Evolutionary conservation across 2,113 vertebrate genomes (phyloP), one percentile per base, ranked within the genome.

Genomic region (Phocoena phocoena): DNA sequence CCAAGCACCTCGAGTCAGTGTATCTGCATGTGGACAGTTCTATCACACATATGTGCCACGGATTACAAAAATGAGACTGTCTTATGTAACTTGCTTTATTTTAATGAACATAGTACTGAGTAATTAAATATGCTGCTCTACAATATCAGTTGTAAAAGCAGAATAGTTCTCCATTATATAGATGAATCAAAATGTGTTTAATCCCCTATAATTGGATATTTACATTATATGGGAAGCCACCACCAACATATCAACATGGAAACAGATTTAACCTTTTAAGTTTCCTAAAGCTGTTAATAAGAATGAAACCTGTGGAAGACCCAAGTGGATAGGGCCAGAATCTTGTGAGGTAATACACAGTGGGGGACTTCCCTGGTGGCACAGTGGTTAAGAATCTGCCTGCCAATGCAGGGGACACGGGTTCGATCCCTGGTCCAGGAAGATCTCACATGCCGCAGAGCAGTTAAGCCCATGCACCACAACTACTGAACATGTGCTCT

Each of bases 71-170:
- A 33, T 14, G 68, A 93, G 50, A 70, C 41, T 53, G 2, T 79
- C 26, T 95, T 80, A 77, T 50, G 33, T 67, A 81, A 96, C 77
- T 83, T 85, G 58, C 18, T 96, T 93, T 85, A 23, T 89, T 95
- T 91, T 89, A 83, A 62, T 79, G 91, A 95, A 36, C 41, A 44
- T 41, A 71, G 12, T 38, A 28, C 17, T 89, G 55, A 89, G 20
- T 62, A 97, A 86, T 90, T 77, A 94, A 94, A 95, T 90, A 68
- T 73, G 11, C 20, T 88, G 95, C 62, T 93, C 65, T 90, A 47
- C 6, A 63, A 26, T 55, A 55, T 83, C 62, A 74, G 1, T 53
- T 90, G 21, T 88, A 86, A 93, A 85, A 76, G 41, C 26, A 77
- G 93, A 89, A 62, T 62, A 65, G 18, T 77, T 88, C 60, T 90